Evolutionary conservation across 2,113 vertebrate genomes (phyloP), one percentile per base, ranked within the genome.

Genomic region (Cygnus buccinator): DNA sequence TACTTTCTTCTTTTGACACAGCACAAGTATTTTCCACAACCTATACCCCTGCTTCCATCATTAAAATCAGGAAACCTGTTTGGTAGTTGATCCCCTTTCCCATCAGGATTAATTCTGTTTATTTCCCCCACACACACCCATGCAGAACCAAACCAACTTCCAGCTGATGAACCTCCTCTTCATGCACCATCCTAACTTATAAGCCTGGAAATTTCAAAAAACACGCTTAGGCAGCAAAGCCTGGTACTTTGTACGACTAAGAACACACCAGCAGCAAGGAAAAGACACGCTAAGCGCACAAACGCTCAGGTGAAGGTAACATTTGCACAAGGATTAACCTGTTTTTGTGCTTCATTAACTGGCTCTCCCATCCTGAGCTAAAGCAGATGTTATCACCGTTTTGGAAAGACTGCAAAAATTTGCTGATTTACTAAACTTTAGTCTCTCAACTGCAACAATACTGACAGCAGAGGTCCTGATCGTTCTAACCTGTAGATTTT

Each of bases 291-390:
- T n/a, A 52, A 55, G 33, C 23, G 50, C 43, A 85, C 17, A 72
- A 92, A 89, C 2, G 54, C 57, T 71, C 65, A 88, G 84, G 48
- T 71, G 84, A 87, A 83, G 92, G 90, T 35, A 66, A 68, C 10
- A 46, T 70, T 75, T 95, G 65, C 57, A 58, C 33, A 89, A 48
- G 77, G 63, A 87, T 91, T 81, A 89, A 93, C 28, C 25, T 76
- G 63, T 2, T 74, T 95, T 85, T 80, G 79, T 39, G 41, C 29
- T 20, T 26, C 37, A 65, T 20, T 72, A 87, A 76, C 26, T 39
- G 55, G 39, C 7, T 3, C 55, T 73, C 3, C 0, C 44, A 66
- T 44, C n/a, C 81, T 37, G 66, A 71, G 26, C 81, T 84, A 44
- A 92, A 67, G 55, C 26, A 91, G n/a, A 80, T 0, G 2, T 73